Evolutionary conservation across 2,113 vertebrate species (phyloP).

Genomic region (Anarrhichthys ocellatus): DNA sequence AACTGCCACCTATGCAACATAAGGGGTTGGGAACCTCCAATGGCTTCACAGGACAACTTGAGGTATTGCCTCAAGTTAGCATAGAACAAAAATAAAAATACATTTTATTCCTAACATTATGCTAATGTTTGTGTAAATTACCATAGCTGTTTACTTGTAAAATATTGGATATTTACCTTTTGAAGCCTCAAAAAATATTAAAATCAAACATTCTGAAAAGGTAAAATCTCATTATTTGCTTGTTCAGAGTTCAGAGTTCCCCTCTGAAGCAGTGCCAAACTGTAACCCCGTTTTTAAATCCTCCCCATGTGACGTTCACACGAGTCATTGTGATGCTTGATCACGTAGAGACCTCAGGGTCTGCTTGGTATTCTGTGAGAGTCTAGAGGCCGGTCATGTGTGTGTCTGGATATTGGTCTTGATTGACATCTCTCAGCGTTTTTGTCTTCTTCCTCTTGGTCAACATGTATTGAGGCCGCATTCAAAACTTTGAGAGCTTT

Average conservation of each 20-base stretch:
- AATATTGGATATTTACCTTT: not conserved
- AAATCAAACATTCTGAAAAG: not conserved
- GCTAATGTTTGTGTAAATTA: not conserved
- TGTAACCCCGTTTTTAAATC: not conserved
- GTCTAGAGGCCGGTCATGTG: not conserved
- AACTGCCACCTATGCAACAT: not conserved
- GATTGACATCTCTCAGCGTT: not conserved
- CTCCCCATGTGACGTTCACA: constrained; percentile 3
- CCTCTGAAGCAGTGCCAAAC: not conserved
- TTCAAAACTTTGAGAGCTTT: not conserved
- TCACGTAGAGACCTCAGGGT: not conserved
- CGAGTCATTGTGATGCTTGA: constrained; percentile 17
- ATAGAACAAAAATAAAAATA: not conserved
- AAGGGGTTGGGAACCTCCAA: not conserved
- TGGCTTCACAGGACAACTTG: not conserved
- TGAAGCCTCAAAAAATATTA: not conserved
- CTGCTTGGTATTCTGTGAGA: constrained; percentile 7
- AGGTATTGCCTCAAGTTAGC: not conserved
- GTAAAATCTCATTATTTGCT: not conserved
- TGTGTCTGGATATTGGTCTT: not conserved
- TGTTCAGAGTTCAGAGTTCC: not conserved
- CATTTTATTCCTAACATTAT: not conserved
- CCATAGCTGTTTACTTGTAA: not conserved
- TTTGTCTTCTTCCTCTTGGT: not conserved
- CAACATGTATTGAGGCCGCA: not conserved